These are phyloP conservation scores for Eurosta solidaginis DNA, from an alignment of 1,140 invertebrate species.

Conservation along the genomic window DNA sequence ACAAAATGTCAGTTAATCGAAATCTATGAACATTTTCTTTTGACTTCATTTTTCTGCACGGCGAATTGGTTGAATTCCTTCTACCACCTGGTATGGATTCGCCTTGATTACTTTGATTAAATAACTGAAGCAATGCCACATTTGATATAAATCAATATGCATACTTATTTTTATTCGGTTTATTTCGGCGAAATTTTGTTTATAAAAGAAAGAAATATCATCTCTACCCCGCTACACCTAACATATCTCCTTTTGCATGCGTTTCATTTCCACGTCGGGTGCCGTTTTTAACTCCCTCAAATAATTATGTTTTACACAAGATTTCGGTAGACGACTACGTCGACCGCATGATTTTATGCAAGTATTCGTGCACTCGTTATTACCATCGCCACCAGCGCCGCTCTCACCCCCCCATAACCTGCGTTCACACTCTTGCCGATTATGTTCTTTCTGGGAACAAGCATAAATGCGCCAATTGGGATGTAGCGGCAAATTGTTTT, in stretches of 20 bases:
- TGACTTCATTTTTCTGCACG: too few species aligned
- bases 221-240: background rate
- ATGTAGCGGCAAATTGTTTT: conserved; percentile 47
- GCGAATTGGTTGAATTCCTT: too few species aligned
- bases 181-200: too few species aligned
- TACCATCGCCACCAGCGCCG: too few species aligned
- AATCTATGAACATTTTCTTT: too few species aligned
- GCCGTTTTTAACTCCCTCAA: background rate
- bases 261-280: background rate
- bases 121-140: too few species aligned
- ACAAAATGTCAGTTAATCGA: too few species aligned
- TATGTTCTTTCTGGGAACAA: conserved; percentile 41
- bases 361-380: too few species aligned
- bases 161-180: too few species aligned
- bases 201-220: background rate
- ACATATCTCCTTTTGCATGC: background rate
- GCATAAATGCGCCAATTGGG: conserved; percentile 50
- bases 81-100: too few species aligned
- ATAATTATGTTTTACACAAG: background rate
- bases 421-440: conserved; percentile 11
- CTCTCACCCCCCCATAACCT: conserved; percentile 32
- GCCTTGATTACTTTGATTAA: too few species aligned
- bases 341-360: background rate
- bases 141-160: too few species aligned
- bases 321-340: background rate